Conservation (phyloP, 37 sponge, comb jelly and placozoan genomes). For the Geodia barretti region DNA sequence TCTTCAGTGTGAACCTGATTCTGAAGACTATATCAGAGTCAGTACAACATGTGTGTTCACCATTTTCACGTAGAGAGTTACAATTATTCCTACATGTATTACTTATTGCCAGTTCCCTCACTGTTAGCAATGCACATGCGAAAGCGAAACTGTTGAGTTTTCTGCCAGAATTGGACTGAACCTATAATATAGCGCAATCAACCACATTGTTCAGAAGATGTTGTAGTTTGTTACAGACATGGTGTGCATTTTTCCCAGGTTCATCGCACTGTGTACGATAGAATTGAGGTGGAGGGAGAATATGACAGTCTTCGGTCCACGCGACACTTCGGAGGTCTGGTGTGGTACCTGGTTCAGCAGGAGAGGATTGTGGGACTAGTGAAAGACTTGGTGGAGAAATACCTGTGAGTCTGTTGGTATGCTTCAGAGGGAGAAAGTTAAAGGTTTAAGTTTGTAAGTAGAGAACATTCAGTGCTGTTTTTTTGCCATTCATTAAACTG, state of each 20-base stretch:
- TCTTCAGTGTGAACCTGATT: constrained; percentile 79
- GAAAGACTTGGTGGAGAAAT: constrained; percentile 27
- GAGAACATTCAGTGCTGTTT: no score
- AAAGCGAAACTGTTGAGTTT: not conserved
- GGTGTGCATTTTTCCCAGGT: no score
- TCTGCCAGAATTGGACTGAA: not conserved
- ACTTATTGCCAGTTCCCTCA: not conserved
- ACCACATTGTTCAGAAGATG: not conserved
- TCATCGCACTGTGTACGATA: constrained; percentile 62
- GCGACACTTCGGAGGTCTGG: constrained; percentile 78
- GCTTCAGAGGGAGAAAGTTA: no score
- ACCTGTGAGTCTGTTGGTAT: not conserved
- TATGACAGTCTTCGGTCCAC: constrained; percentile 69
- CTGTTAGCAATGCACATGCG: not conserved
- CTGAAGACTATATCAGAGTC: constrained; percentile 78
- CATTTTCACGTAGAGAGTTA: not conserved
- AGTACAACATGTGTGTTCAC: constrained; percentile 2
- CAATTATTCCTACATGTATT: not conserved
- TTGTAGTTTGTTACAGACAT: no score
- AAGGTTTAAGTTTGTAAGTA: no score
- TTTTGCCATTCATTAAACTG: not conserved
- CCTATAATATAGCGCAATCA: not conserved
- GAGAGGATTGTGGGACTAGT: constrained; percentile 37
- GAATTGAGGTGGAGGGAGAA: constrained; percentile 22
- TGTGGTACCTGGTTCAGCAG: constrained; percentile 66